Base-by-base conservation (phyloP, 2,113 vertebrate species). In the Platysteira castanea region DNA sequence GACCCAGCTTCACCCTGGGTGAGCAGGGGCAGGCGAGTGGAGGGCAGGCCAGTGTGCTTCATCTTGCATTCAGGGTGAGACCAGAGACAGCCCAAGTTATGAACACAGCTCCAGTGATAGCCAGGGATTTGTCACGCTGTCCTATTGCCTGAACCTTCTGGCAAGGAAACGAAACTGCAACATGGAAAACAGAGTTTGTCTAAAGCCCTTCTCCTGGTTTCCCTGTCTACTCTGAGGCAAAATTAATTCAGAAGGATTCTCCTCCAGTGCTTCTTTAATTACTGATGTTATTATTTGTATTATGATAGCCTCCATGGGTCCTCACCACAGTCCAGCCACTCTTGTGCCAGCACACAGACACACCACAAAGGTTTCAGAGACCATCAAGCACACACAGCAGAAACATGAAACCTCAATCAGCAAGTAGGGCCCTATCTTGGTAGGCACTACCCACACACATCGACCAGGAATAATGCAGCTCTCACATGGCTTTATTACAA, bases 21-120 rank as follows among this genome's bases (percentile, higher is more conserved):
- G 35, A 87, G 24, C 1, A 0, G 52, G 47, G 17, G 8, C 63
- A 81, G 0, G 54, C 10, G 3, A 85, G 31, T 0, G 0, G 24
- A 24, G 57, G 4, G 10, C 5, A 24, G 39, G 41, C 42, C 14
- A 12, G 22, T 1, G 1, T 37, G 80, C 64, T 84, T 61, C 54
- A 74, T 61, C 59, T 5, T 70, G 33, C 47, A 54, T 18, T 28
- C 54, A 47, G 75, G 42, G 42, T 15, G 41, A 92, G 63, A 53
- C 49, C 71, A 47, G 41, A 75, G 54, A 80, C 57, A 87, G 83
- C 64, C 47, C 41, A 33, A 42, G 35, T 0, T 2, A 64, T 20
- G 44, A 67, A 50, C 63, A 59, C 71, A 84, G 20, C 53, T 61
- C 47, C 35, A 57, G 33, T 0, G 0, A 69, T 4, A 46, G 54